Evolutionary conservation across 2,888 invertebrate genomes (phyloP), one percentile per base, ranked within the genome.

Genomic region (Aelia acuminata): DNA sequence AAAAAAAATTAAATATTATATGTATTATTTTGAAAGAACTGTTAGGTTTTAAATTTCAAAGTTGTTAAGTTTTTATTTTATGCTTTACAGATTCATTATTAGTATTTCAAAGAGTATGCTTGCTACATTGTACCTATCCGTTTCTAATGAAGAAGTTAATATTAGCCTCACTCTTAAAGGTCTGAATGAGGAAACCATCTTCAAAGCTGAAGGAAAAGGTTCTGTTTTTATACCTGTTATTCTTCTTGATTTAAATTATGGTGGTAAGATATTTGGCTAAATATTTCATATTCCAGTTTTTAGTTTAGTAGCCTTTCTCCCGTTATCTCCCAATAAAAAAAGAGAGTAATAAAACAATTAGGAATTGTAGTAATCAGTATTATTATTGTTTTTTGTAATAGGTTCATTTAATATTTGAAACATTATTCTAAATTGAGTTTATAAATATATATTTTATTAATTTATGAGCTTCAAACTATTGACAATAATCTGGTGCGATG

Each of bases 181-280:
- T 31, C 13, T 15, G 22, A 50, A 85, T 39, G 50, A 57, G 10
- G 85, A 85, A 57, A 85, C 3, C 13, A 53, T 50, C 20, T 15
- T 85, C n/a, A 43, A 80, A 80, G 57, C 85, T 39, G 85, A 85
- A 53, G 85, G 85, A 20, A 85, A 39, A 57, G 85, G 85, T 10
- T 39, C 31, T 11, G 3, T 85, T 31, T 35, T 85, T 31, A 35
- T 85, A 7, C 85, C 85, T 85, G n/a, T 85, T 39, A 43, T 53
- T 35, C 39, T 85, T 50, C 85, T 85, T 57, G 85, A 85, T 53
- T 49, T 20, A 85, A 85, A 53, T 85, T 53, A 50, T 57, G 85
- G 50, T n/a, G 85, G 85, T 53, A 57, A 53, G 80, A n/a, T 75
- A 7, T 18, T 70, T n/a, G 8, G 4, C 26, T 20, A 53, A n/a